Conservation (phyloP, 2,888 invertebrate genomes). For the Phengaris arion region DNA sequence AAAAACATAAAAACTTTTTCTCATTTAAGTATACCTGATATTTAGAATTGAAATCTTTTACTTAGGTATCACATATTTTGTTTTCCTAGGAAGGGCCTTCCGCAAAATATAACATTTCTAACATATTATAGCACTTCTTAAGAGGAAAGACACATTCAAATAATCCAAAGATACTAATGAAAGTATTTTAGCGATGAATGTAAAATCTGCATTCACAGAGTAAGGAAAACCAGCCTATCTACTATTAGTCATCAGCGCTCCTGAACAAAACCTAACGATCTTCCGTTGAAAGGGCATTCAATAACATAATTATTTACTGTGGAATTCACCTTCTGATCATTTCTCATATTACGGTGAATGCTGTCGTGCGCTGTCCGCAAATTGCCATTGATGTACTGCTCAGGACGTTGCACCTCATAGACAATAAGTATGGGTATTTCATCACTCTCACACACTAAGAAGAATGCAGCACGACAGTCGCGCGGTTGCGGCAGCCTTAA, state of each 20-base stretch:
- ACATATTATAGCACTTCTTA: too few relatives aligned
- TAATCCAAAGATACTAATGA: constrained; percentile 5
- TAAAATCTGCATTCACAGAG: neutral
- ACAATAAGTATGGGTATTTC: neutral
- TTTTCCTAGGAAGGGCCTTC: too few relatives aligned
- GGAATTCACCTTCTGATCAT: constrained; percentile 4
- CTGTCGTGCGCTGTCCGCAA: constrained; percentile 8
- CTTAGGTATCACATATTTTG: too few relatives aligned
- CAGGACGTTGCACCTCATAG: neutral
- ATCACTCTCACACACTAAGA: too few relatives aligned
- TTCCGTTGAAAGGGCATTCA: constrained; percentile 27
- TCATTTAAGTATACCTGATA: too few relatives aligned
- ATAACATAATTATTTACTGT: constrained; percentile 24
- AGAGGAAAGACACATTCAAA: too few relatives aligned
- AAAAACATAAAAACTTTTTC: too few relatives aligned
- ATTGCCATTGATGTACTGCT: neutral
- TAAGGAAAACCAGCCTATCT: constrained; percentile 10
- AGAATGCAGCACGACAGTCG: too few relatives aligned
- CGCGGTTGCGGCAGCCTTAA: too few relatives aligned
- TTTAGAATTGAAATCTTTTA: too few relatives aligned
- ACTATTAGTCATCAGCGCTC: constrained; percentile 27
- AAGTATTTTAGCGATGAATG: neutral
- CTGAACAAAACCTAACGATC: constrained; percentile 27
- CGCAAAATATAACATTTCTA: too few relatives aligned
- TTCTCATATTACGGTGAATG: constrained; percentile 23